These are phyloP conservation scores for Hipposideros larvatus DNA, from an alignment of 2,797 vertebrate species.

Conservation along the genomic window DNA sequence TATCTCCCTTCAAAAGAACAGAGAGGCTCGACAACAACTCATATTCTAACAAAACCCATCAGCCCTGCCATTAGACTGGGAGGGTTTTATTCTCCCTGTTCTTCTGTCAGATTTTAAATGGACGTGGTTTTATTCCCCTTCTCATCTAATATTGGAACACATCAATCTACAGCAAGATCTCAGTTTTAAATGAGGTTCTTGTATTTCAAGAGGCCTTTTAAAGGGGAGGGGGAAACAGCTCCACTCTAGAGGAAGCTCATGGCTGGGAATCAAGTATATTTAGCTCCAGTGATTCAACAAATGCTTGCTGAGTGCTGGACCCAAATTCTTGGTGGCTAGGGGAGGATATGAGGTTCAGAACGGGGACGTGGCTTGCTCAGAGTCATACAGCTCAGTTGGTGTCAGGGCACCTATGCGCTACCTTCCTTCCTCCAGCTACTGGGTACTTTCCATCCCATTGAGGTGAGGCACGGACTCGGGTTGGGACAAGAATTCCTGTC, in stretches of 20 bases:
- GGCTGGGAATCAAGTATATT: conserved; percentile 38
- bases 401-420: no score
- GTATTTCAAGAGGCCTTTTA: conserved; percentile 61
- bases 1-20: conserved; percentile 33
- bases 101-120: conserved; percentile 64
- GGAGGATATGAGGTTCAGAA: neutral
- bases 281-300: conserved; percentile 46
- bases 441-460: neutral
- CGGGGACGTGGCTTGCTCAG: neutral
- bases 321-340: neutral
- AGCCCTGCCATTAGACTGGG: neutral
- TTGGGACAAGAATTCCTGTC: neutral
- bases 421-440: neutral
- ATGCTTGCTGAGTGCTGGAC: neutral
- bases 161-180: conserved; percentile 49
- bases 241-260: conserved; percentile 24
- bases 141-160: conserved; percentile 49
- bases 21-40: conserved; percentile 35
- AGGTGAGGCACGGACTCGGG: neutral
- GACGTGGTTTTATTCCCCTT: conserved; percentile 56
- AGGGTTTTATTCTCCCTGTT: neutral
- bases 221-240: neutral
- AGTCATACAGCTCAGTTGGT: neutral
- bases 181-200: conserved; percentile 65
- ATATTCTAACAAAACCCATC: conserved; percentile 29